Evolutionary conservation across 2,113 vertebrate genomes (phyloP), one percentile per base, ranked within the genome.

Genomic region (Platichthys stellatus): DNA sequence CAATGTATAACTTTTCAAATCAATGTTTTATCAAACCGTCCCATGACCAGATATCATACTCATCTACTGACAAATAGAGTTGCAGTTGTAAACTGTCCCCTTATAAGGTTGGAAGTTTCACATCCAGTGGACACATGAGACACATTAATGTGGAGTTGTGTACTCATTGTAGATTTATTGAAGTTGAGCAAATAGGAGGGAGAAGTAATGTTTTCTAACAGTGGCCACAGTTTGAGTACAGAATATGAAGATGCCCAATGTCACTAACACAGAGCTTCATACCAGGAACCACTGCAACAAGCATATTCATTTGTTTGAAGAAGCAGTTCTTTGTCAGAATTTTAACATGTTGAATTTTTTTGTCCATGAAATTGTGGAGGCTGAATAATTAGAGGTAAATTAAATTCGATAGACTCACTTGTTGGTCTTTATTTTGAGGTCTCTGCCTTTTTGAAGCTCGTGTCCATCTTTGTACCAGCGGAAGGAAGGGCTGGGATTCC

Each of bases 401-500:
- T 43, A 3, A 43, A 11, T 43, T n/a, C 20, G 40, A 35, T 4
- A 63, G 43, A 93, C 97, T 97, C 92, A 99, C 97, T 96, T 98
- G 92, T 96, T 97, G 24, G 95, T 96, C 93, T 98, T 98, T 94
- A 99, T 98, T 90, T 97, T 96, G 76, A 99, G 95, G 88, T 97
- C 97, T 67, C 96, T 95, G 83, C 95, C 97, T 90, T 97, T 96
- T 92, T 97, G 97, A 79, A 99, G 95, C 87, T 98, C 96, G 56
- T 95, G 96, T 85, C 97, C 97, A 0, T 99, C 97, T 94, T 97
- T 98, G 94, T 96, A 98, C 97, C 97, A 99, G 47, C 95, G 97
- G 88, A 98, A 99, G 78, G 96, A 95, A 0, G 97, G 97, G 88
- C 95, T 96, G 80, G 97, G 97, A 89, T 96, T 98, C 31, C 97